phyloP scores from a whole-genome alignment of 2,113 vertebrate genomes.

The Psilopogon haemacephalus region DNA sequence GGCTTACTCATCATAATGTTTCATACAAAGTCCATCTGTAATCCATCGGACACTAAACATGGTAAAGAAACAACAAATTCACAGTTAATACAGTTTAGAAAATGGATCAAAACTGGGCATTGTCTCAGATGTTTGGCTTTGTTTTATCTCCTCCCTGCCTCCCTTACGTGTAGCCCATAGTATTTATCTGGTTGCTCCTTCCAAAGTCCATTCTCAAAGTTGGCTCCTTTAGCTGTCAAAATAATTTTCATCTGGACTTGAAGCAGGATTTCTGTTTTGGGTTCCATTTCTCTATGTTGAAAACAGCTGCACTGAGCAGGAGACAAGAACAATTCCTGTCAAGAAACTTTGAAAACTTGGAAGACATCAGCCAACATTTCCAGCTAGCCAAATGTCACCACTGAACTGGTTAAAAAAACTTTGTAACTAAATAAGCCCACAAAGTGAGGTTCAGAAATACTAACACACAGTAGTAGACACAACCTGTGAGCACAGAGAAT shows the following conservation, averaged over 20 bases:
- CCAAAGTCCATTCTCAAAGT: neutral
- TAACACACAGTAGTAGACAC: neutral
- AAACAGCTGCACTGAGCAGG: rapidly evolving
- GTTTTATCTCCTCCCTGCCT: neutral
- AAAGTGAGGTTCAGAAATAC: rapidly evolving
- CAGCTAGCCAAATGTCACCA: neutral
- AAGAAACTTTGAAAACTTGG: too few species aligned
- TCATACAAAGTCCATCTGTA: neutral
- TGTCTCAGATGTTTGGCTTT: neutral
- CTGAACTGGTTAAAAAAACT: neutral
- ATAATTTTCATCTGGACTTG: neutral
- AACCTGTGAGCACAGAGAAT: neutral
- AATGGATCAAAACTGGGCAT: neutral
- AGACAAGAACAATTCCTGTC: too few species aligned
- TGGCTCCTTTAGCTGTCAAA: neutral
- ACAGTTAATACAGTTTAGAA: neutral
- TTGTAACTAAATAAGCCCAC: neutral
- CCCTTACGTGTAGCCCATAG: neutral
- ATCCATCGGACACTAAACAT: neutral
- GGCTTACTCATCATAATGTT: neutral
- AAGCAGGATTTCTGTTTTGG: neutral
- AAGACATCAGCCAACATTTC: neutral
- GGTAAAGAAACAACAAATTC: neutral
- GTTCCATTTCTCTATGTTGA: neutral
- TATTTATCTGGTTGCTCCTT: neutral